Base-by-base conservation (phyloP, 2,113 vertebrate genomes). In the Petromus typicus region DNA sequence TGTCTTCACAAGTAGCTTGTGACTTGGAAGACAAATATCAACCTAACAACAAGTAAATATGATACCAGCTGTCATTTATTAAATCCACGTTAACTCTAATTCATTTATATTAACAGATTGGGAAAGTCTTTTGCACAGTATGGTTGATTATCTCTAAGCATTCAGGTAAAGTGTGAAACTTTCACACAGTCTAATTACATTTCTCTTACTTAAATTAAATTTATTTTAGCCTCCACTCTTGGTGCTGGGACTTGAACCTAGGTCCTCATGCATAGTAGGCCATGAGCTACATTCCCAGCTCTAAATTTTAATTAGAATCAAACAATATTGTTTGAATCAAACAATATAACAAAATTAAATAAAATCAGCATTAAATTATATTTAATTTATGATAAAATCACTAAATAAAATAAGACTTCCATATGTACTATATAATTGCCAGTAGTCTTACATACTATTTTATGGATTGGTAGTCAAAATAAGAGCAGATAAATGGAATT, bases 41-140 rank as follows among this genome's bases (percentile, higher is more conserved):
- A 81, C 95, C 92, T 91, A 95, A 95, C 45, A 94, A 92, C 78
- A 97, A 96, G 34, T 0, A 90, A 78, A 57, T 59, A 75, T 22
- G 43, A 78, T 92, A 67, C 16, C 73, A 95, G 2, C 2, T 86
- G 56, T 22, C 27, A 71, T 45, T 81, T 97, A 89, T 96, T 61
- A 97, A 97, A 71, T 92, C 86, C 96, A n/a, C 48, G 27, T 25
- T 81, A 96, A 37, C 48, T 96, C 59, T 78, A 96, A 95, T 93
- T 97, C 61, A 66, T 22, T 79, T 51, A 91, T 63, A 76, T 66
- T 89, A 56, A 96, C n/a, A 76, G 81, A 81, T 22, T 75, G 89
- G 83, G 66, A 94, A 97, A 96, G 59, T 91, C 90, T 71, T 98
- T 96, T 67, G 93, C 82, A 80, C 22, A 92, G 30, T 67, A 89